These are phyloP conservation scores for Tauraco hartlaubi DNA, from an alignment of 2,797 vertebrate species.

Conservation along the genomic window DNA sequence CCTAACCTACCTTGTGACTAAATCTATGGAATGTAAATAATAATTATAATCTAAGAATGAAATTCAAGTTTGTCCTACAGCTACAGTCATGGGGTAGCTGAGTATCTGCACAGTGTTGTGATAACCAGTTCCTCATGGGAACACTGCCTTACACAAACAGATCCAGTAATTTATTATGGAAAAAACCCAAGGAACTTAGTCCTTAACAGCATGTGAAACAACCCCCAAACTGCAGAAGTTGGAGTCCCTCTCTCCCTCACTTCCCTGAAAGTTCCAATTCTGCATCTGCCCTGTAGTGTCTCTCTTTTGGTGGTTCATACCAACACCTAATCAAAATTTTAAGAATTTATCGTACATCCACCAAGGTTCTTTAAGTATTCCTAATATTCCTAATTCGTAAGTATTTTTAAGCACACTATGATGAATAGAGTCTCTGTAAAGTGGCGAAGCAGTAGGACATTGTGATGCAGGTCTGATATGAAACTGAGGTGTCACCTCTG, in stretches of 20 bases:
- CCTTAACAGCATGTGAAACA: not conserved
- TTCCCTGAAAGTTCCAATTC: not conserved
- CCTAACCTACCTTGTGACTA: not conserved
- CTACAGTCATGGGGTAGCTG: not conserved
- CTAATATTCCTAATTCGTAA: too few relatives aligned
- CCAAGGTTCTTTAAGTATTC: not conserved
- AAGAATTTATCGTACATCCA: not conserved
- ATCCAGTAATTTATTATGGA: not conserved
- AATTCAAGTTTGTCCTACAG: not conserved
- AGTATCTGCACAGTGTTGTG: not conserved
- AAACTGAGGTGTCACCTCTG: not conserved
- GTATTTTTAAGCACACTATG: not conserved
- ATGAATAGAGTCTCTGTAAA: not conserved
- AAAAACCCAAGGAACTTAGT: not conserved
- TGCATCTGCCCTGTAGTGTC: not conserved
- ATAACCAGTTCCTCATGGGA: not conserved
- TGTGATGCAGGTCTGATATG: not conserved
- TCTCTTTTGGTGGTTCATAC: not conserved
- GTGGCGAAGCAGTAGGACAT: not conserved
- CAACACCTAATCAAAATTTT: not conserved
- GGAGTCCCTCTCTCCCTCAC: not conserved
- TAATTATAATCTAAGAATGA: not conserved
- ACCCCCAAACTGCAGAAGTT: not conserved
- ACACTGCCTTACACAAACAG: not conserved
- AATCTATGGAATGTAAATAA: not conserved